phyloP scores from a whole-genome alignment of 2,888 invertebrate species.

The Drepana falcataria region DNA sequence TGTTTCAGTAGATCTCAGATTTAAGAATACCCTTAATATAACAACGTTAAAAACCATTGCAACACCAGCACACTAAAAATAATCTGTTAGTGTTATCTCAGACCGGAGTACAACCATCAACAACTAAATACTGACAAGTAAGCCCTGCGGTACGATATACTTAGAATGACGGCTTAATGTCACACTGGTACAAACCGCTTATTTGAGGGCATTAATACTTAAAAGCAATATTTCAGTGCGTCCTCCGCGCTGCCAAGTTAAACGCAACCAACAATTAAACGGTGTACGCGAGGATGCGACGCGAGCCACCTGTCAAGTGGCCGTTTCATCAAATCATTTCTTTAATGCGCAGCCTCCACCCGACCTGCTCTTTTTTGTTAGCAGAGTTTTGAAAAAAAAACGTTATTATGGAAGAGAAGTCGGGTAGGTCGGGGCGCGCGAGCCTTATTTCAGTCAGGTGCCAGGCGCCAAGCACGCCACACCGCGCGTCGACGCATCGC shows the following conservation, averaged over 20 bases:
- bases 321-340: slow-evolving; percentile 77
- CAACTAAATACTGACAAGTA: slow-evolving; percentile 16
- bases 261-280: slow-evolving; percentile 66
- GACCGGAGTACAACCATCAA: slow-evolving; percentile 23
- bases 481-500: slow-evolving; percentile 38
- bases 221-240: slow-evolving; percentile 67
- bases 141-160: slow-evolving; percentile 45
- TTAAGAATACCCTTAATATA: slow-evolving; percentile 5
- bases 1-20: slow-evolving; percentile 13
- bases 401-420: slow-evolving; percentile 62
- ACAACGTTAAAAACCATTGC: no score
- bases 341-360: slow-evolving; percentile 69
- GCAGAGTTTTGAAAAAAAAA: slow-evolving; percentile 65
- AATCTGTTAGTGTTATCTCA: slow-evolving; percentile 10
- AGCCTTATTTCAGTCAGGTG: slow-evolving; percentile 74
- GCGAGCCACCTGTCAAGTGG: slow-evolving; percentile 74
- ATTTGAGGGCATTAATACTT: slow-evolving; percentile 71
- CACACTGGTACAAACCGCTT: slow-evolving; percentile 57
- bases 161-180: slow-evolving; percentile 47
- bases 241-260: slow-evolving; percentile 50
- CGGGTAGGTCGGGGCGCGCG: slow-evolving; percentile 75
- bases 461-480: slow-evolving; percentile 67
- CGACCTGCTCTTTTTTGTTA: slow-evolving; percentile 65
- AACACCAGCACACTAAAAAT: slow-evolving; percentile 1
- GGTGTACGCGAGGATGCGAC: slow-evolving; percentile 57